A percentile compares a stretch with the other conserved stretches of the same genome.
phyloP scores from a whole-genome alignment of 2,888 invertebrate species.

The Conistra vaccinii region DNA sequence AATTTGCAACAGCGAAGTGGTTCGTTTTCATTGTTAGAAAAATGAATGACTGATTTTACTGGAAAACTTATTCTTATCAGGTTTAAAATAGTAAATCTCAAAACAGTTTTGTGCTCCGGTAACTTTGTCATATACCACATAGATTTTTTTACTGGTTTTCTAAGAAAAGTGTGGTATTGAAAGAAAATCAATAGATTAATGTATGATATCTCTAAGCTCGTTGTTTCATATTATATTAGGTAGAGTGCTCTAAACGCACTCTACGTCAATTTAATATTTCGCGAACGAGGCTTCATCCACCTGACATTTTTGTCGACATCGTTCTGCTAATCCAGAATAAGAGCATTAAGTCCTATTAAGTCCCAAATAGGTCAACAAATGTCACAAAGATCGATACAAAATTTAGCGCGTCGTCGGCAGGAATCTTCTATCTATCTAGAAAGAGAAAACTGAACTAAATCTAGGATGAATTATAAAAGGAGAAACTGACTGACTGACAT shows the following conservation, averaged over 20 bases:
- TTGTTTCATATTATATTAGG: background rate
- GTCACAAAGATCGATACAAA: constrained; percentile 51
- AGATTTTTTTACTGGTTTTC: background rate
- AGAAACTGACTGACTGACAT: no score
- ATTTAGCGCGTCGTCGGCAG: constrained; percentile 33
- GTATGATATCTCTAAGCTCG: background rate
- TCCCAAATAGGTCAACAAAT: constrained; percentile 51
- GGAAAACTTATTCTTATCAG: no score
- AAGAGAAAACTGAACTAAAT: no score
- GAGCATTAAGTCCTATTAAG: constrained; percentile 18
- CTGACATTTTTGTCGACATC: constrained; percentile 13
- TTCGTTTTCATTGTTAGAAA: background rate
- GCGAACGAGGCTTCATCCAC: background rate
- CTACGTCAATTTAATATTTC: background rate
- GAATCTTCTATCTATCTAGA: no score
- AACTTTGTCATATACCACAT: no score
- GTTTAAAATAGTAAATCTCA: no score
- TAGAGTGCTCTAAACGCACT: background rate
- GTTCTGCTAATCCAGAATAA: constrained; percentile 46
- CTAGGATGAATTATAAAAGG: no score
- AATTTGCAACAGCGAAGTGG: background rate
- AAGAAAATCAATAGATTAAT: no score
- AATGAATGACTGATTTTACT: background rate
- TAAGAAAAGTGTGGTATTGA: no score
- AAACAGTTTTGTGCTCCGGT: no score